Conservation (phyloP, 2,797 vertebrate species). For the Acrossocheilus wenchowensis region DNA sequence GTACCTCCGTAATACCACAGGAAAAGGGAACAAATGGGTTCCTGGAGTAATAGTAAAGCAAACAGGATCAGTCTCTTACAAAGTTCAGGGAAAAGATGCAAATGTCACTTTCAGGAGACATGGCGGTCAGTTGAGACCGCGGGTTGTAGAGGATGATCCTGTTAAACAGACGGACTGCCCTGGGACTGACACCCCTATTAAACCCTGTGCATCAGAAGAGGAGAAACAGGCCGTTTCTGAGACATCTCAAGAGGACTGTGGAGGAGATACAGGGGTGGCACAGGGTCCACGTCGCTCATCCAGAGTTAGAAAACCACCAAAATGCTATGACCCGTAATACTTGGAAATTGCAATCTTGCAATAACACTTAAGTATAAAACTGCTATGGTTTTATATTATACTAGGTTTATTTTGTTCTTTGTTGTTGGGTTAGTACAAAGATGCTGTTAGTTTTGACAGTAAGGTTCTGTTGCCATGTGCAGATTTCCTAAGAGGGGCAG, state of each 20-base stretch:
- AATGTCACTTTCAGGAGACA: not conserved
- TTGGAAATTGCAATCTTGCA: no score
- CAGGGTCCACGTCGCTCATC: no score
- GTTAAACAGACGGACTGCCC: not conserved
- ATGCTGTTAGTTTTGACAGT: not conserved
- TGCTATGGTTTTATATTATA: not conserved
- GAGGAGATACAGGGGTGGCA: no score
- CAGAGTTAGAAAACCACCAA: no score
- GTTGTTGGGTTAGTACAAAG: no score
- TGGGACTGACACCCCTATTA: not conserved
- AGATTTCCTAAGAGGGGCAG: not conserved
- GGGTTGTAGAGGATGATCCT: not conserved
- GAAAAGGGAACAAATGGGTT: slow-evolving; percentile 32
- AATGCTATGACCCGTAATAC: no score
- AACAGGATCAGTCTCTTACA: slow-evolving; percentile 12
- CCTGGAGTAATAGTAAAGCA: slow-evolving; percentile 8
- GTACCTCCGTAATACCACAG: slow-evolving; percentile 8
- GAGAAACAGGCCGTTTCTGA: not conserved
- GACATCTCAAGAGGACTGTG: not conserved
- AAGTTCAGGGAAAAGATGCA: not conserved
- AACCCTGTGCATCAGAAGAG: not conserved
- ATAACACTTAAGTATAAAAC: no score
- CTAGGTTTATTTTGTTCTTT: no score
- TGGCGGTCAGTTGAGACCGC: not conserved
- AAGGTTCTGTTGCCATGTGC: not conserved